Conservation (phyloP, 2,797 vertebrate genomes). For the Microchirus variegatus region DNA sequence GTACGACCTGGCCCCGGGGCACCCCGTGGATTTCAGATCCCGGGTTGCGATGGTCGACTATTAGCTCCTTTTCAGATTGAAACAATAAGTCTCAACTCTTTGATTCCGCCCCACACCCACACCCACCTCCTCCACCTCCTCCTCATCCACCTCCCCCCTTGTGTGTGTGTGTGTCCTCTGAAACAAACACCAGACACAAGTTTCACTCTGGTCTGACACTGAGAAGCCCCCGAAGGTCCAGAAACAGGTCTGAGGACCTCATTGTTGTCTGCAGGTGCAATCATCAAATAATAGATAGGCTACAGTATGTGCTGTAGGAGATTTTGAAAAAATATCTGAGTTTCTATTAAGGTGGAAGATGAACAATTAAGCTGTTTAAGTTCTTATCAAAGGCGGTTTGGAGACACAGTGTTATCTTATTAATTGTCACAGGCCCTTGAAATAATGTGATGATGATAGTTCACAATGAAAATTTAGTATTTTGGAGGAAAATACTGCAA, state of each 20-base stretch:
- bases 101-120: conserved; percentile 79
- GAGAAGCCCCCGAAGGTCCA: conserved; percentile 31
- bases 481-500: too few species aligned
- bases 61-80: conserved; percentile 84
- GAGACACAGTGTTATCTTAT: too few species aligned
- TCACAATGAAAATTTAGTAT: too few species aligned
- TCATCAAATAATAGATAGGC: not conserved
- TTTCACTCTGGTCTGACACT: conserved; percentile 64
- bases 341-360: too few species aligned
- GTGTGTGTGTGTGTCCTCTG: conserved; percentile 31
- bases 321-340: too few species aligned
- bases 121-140: conserved; percentile 14
- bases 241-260: conserved; percentile 38
- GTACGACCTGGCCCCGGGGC: conserved; percentile 76
- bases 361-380: too few species aligned
- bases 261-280: conserved; percentile 29
- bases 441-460: too few species aligned
- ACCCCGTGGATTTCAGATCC: conserved; percentile 81
- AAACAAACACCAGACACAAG: conserved; percentile 70
- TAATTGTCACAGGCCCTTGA: too few species aligned
- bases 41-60: conserved; percentile 86
- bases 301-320: too few species aligned
- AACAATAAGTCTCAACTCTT: conserved; percentile 86
- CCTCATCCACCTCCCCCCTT: too few species aligned
- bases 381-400: too few species aligned